A percentile compares a stretch with the other conserved stretches of the same genome.
Conservation (phyloP, 2,113 vertebrate species). For the Oplegnathus fasciatus region DNA sequence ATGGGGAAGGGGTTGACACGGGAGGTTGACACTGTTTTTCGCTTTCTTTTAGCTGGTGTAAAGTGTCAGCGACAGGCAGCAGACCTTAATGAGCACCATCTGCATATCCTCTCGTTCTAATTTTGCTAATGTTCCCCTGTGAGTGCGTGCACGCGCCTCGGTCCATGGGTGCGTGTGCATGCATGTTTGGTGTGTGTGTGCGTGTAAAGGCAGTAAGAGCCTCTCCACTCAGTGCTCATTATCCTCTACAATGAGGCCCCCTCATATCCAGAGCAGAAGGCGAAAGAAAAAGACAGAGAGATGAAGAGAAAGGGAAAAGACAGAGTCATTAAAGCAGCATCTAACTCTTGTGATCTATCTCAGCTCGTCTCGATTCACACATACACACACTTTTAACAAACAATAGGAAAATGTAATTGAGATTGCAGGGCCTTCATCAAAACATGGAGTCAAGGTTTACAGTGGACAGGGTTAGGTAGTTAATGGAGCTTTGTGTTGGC, state of each 20-base stretch:
- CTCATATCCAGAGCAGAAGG: constrained; percentile 40
- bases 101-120: constrained; percentile 53
- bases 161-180: not conserved
- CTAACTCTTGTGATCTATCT: constrained; percentile 18
- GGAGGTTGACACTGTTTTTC: not conserved
- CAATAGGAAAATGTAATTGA: not conserved
- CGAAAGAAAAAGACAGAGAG: constrained; percentile 7
- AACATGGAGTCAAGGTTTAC: not conserved
- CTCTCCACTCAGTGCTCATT: constrained; percentile 63
- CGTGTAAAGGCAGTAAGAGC: constrained; percentile 28
- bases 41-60: constrained; percentile 13
- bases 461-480: not conserved
- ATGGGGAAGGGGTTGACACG: not conserved
- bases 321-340: constrained; percentile 36
- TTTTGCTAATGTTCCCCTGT: constrained; percentile 50
- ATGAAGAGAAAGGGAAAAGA: constrained; percentile 18
- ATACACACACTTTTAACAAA: constrained; percentile 1
- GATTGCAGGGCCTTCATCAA: not conserved
- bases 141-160: not conserved
- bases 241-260: constrained; percentile 43
- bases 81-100: constrained; percentile 65
- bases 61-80: constrained; percentile 58
- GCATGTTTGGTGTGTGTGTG: constrained; percentile 2
- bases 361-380: not conserved
- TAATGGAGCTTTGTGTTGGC: not conserved